phyloP scores from a whole-genome alignment of 2,113 vertebrate species.

The Willisornis vidua region DNA sequence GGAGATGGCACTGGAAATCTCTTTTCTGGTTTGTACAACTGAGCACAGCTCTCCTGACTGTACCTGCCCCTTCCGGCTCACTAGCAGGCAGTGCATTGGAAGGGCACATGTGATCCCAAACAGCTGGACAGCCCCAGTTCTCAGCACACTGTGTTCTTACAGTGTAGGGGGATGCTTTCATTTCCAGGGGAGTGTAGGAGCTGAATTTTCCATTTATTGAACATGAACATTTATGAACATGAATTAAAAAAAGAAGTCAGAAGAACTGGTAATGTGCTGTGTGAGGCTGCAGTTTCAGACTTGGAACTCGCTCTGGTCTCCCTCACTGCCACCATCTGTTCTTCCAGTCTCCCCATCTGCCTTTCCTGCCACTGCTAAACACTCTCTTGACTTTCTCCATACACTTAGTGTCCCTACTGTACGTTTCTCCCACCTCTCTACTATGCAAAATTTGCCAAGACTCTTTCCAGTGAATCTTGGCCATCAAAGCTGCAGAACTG shows the following conservation, averaged over 20 bases:
- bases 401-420: neutral
- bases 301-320: neutral
- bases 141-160: neutral
- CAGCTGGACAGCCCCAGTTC: neutral
- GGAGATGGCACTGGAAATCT: neutral
- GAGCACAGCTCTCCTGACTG: neutral
- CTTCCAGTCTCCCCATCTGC: constrained; percentile 42
- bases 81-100: neutral
- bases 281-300: neutral
- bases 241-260: neutral
- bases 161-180: accelerated
- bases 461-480: neutral
- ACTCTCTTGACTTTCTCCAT: neutral
- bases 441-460: neutral
- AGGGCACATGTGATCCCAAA: accelerated
- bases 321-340: constrained; percentile 32
- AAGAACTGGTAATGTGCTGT: neutral
- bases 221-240: neutral
- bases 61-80: neutral
- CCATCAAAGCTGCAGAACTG: neutral
- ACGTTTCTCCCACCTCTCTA: neutral
- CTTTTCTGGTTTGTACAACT: neutral
- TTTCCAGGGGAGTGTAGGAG: neutral
- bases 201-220: neutral
- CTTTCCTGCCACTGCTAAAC: neutral